These are phyloP conservation scores for Salvelinus fontinalis DNA, from an alignment of 2,113 vertebrate species.

Conservation along the genomic window DNA sequence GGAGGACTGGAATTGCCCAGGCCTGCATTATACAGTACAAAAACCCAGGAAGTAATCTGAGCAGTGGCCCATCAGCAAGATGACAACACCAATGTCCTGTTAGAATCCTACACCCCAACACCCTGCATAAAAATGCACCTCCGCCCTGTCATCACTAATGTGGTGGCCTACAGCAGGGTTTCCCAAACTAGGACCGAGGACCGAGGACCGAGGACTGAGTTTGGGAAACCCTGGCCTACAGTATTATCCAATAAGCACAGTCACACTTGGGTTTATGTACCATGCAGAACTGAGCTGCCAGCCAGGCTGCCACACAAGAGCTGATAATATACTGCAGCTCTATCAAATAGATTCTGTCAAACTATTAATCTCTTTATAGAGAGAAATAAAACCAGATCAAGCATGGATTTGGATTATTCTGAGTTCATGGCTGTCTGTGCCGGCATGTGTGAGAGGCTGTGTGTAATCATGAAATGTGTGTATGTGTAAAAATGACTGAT, in stretches of 20 bases:
- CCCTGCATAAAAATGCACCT: conserved; percentile 33
- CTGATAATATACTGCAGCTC: background rate
- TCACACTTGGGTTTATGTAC: background rate
- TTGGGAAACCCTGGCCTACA: no score
- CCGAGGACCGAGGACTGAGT: no score
- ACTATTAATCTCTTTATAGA: background rate
- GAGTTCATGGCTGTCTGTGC: no score
- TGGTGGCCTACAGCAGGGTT: conserved; percentile 21
- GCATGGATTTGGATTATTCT: background rate
- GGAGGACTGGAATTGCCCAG: no score
- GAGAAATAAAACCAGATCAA: background rate
- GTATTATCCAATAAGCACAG: conserved; percentile 64
- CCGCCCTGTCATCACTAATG: conserved; percentile 60
- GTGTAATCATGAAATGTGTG: no score
- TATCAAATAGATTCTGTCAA: background rate
- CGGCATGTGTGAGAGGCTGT: no score
- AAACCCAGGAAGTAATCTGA: background rate
- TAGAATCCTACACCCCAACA: conserved; percentile 44
- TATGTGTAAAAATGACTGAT: no score
- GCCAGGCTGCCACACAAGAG: background rate
- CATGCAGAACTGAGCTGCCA: background rate
- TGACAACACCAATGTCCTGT: no score
- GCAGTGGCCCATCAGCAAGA: background rate
- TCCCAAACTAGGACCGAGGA: background rate
- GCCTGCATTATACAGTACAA: background rate